Evolutionary conservation across 1,140 invertebrate species (phyloP).

Genomic region (Bathynomus jamesi): DNA sequence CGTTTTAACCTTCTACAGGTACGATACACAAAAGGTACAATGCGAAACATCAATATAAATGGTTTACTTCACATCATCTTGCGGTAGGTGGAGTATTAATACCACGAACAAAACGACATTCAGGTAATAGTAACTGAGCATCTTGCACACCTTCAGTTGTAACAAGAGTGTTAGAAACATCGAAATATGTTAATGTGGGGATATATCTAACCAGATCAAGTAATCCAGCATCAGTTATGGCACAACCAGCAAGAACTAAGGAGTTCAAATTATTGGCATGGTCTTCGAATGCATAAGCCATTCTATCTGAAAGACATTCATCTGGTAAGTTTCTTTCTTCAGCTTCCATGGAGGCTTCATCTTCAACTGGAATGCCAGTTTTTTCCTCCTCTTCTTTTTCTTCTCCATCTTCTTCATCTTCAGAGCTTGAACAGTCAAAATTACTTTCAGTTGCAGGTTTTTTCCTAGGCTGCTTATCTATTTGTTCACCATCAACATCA

Average conservation of each 20-base stretch:
- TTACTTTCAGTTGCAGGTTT: too few relatives aligned
- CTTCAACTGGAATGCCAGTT: not conserved
- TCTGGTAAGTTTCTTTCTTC: constrained; percentile 16
- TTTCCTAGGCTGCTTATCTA: too few relatives aligned
- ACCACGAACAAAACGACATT: not conserved
- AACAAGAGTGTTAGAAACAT: not conserved
- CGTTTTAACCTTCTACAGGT: too few relatives aligned
- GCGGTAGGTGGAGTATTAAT: too few relatives aligned
- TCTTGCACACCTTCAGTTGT: not conserved
- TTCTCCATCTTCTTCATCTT: not conserved
- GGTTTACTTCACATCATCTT: too few relatives aligned
- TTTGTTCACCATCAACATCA: not conserved
- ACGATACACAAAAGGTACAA: too few relatives aligned
- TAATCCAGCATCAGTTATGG: constrained; percentile 29
- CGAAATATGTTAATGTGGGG: not conserved
- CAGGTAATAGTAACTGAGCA: not conserved
- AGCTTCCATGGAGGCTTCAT: not conserved
- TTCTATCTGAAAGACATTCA: constrained; percentile 19
- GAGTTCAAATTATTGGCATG: constrained; percentile 22
- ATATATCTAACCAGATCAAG: constrained; percentile 10
- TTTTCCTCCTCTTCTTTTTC: not conserved
- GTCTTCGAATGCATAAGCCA: constrained; percentile 19
- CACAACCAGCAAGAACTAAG: constrained; percentile 28
- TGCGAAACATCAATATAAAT: too few relatives aligned
- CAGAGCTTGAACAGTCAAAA: not conserved